Percentiles rank a stretch among this genome's conserved stretches.
phyloP scores from a whole-genome alignment of 2,797 vertebrate species.

The Hippopotamyrus pictus region DNA sequence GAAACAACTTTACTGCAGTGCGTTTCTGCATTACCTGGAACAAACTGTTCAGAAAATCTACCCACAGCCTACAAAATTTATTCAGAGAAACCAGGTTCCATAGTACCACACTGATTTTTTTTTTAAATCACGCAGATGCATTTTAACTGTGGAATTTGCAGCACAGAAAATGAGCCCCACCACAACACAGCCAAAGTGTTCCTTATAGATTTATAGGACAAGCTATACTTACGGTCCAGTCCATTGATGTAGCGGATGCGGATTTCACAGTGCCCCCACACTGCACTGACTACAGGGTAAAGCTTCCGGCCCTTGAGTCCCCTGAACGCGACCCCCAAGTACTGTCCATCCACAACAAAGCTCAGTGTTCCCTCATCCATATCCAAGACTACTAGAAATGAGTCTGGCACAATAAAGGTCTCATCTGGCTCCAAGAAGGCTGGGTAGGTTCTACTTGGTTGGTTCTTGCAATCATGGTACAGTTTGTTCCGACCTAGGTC shows the following conservation, averaged over 20 bases:
- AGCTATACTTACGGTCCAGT: conserved; percentile 90
- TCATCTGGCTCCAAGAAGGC: conserved; percentile 87
- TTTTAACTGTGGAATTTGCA: not conserved
- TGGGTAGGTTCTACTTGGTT: conserved; percentile 86
- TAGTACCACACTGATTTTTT: not conserved
- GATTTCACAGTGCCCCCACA: conserved; percentile 99
- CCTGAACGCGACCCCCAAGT: conserved; percentile 90
- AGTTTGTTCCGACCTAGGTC: conserved; percentile 95
- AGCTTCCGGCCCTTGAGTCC: conserved; percentile 96
- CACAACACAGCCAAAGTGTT: not conserved
- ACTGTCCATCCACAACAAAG: conserved; percentile 95
- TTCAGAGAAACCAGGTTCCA: not conserved
- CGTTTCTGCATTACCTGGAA: not conserved
- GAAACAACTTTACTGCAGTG: not conserved
- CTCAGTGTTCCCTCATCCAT: conserved; percentile 97
- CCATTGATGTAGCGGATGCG: conserved; percentile 97
- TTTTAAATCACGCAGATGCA: not conserved
- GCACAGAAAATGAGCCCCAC: not conserved
- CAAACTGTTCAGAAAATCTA: not conserved
- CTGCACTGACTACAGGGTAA: conserved; percentile 92
- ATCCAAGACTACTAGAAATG: conserved; percentile 91
- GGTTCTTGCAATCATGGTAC: conserved; percentile 92
- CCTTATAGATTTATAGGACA: not conserved
- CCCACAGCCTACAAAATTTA: not conserved
- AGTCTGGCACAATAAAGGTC: conserved; percentile 93